Conservation (phyloP, 2,113 vertebrate genomes). For the Halcyon senegalensis region DNA sequence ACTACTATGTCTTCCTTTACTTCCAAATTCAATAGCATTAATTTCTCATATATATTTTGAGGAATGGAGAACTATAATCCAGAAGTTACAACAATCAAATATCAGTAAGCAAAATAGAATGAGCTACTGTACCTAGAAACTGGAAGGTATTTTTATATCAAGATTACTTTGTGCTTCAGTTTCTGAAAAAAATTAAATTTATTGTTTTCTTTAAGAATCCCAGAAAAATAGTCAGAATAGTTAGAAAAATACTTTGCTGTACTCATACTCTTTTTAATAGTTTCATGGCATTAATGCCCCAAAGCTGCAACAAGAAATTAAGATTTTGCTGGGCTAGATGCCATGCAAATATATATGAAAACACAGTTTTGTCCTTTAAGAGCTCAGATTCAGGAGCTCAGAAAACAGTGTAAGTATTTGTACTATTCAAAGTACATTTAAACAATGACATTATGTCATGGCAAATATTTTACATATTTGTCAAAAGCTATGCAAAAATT, state of each 20-base stretch:
- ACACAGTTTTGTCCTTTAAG: background rate
- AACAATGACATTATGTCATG: background rate
- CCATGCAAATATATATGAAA: background rate
- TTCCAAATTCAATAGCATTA: background rate
- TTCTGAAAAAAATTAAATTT: background rate
- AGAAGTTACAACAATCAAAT: background rate
- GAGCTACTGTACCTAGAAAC: background rate
- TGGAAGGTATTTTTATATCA: background rate
- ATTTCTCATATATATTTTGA: background rate
- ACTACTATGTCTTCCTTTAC: background rate
- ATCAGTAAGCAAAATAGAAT: background rate
- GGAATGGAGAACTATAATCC: background rate
- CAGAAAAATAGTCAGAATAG: background rate
- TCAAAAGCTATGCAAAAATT: background rate
- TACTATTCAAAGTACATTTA: background rate
- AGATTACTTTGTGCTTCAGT: background rate
- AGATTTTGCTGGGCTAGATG: background rate
- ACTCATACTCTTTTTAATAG: background rate
- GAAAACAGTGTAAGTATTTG: background rate
- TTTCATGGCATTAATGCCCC: background rate
- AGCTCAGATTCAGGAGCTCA: background rate
- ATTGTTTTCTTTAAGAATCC: background rate
- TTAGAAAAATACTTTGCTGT: background rate
- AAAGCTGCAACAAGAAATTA: background rate
- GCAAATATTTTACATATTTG: background rate